Evolutionary conservation across 2,113 vertebrate genomes (phyloP).

Genomic region (Prolemur simus): DNA sequence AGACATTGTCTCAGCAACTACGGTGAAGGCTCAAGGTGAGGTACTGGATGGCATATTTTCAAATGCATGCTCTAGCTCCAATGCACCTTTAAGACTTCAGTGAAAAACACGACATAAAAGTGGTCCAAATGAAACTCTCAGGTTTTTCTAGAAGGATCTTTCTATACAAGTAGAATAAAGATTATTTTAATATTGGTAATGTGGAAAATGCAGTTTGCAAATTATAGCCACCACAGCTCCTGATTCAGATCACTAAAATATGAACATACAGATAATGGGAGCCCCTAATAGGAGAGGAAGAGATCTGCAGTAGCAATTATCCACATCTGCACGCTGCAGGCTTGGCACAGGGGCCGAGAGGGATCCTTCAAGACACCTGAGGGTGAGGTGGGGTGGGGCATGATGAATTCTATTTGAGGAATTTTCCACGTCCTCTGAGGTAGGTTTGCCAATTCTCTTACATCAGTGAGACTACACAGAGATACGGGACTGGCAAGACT

Average conservation of each 20-base stretch:
- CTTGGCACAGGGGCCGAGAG: neutral
- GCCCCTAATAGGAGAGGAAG: neutral
- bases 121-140: neutral
- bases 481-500: conserved; percentile 55
- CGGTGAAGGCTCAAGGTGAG: neutral
- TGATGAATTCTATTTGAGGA: conserved; percentile 36
- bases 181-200: neutral
- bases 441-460: conserved; percentile 29
- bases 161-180: neutral
- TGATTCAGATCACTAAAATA: neutral
- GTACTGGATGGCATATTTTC: neutral
- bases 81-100: neutral
- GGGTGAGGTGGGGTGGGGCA: neutral
- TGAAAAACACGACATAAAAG: neutral
- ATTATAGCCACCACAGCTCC: neutral
- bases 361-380: neutral
- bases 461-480: conserved; percentile 30
- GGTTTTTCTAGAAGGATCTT: neutral
- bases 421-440: conserved; percentile 47
- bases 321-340: neutral
- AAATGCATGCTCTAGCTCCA: neutral
- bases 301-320: neutral
- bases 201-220: neutral
- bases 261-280: neutral
- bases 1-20: neutral